phyloP scores from a whole-genome alignment of 92 coral and sea anemone genomes.

The Paragorgia papillata region DNA sequence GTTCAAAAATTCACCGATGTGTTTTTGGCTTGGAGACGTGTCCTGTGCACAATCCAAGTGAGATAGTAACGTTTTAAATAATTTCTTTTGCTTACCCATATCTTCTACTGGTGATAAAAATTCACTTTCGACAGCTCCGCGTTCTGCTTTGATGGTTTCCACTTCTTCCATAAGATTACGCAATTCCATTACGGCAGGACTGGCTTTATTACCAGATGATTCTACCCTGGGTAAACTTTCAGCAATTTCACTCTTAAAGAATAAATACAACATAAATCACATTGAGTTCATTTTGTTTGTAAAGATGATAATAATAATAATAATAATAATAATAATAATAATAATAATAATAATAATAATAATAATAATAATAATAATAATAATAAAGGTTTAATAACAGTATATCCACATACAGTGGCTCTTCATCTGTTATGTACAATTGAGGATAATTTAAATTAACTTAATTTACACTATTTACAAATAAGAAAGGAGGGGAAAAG shows the following conservation, averaged over 20 bases:
- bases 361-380: slow-evolving; percentile 25
- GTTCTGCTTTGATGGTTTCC: slow-evolving; percentile 82
- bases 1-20: too few relatives aligned
- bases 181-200: slow-evolving; percentile 80
- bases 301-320: slow-evolving; percentile 18
- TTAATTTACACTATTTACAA: too few relatives aligned
- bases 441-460: too few relatives aligned
- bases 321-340: slow-evolving; percentile 26
- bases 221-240: slow-evolving; percentile 80
- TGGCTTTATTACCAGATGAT: slow-evolving; percentile 75
- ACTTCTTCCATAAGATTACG: slow-evolving; percentile 83
- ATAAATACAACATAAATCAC: not conserved
- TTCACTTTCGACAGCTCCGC: slow-evolving; percentile 80
- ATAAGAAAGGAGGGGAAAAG: too few relatives aligned
- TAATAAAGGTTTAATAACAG: slow-evolving; percentile 17
- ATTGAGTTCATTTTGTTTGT: not conserved
- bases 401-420: slow-evolving; percentile 10
- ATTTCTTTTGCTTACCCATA: slow-evolving; percentile 82
- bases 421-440: not conserved
- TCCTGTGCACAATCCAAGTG: too few relatives aligned
- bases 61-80: too few relatives aligned
- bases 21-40: too few relatives aligned
- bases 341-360: slow-evolving; percentile 1
- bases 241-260: slow-evolving; percentile 74
- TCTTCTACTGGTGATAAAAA: slow-evolving; percentile 84